Base-by-base conservation (phyloP, 2,797 vertebrate genomes). In the Tragopan temminckii region DNA sequence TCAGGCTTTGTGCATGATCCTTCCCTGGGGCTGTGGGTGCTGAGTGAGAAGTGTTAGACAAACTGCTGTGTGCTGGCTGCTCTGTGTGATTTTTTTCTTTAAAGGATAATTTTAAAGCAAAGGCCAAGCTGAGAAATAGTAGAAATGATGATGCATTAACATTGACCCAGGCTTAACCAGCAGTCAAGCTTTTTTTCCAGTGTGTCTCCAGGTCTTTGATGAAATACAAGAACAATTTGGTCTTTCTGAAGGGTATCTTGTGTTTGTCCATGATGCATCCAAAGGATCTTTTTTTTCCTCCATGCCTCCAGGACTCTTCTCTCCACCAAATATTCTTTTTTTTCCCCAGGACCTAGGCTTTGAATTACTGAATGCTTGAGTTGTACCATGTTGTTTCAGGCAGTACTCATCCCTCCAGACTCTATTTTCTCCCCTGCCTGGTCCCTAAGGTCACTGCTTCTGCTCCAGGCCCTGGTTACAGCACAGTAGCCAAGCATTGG, bases 1-100 rank as follows among this genome's bases (percentile, higher is more conserved):
- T 80, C 57, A 38, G 38, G 38, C 17, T 50, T 38, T 0, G 0
- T 17, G 6, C 2, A 4, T 21, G 33, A 18, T 46, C 33, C 11
- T 43, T 77, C 5, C 50, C 31, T 1, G 5, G 36, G 46, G 48
- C n/a, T 82, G 57, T 31, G 43, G n/a, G 24, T 42, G 33, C 6
- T 40, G 27, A 15, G 62, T 33, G 61, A 86, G 74, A 64, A 61
- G 25, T 0, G 1, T 36, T 13, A 24, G 21, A 14, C 27, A 80
- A 61, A 11, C 19, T 38, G 23, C 2, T 20, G 7, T 62, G 66
- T n/a, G 53, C 40, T 80, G 77, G 25, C 14, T 80, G 25, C n/a
- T 78, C 40, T 36, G 43, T 18, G 7, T 0, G 4, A 10, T 25
- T 42, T 27, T 23, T 18, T 8, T 27, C 27, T 46, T 23, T 70